Base-by-base conservation (phyloP, 2,113 vertebrate genomes). In the Anarhynchus alexandrinus region DNA sequence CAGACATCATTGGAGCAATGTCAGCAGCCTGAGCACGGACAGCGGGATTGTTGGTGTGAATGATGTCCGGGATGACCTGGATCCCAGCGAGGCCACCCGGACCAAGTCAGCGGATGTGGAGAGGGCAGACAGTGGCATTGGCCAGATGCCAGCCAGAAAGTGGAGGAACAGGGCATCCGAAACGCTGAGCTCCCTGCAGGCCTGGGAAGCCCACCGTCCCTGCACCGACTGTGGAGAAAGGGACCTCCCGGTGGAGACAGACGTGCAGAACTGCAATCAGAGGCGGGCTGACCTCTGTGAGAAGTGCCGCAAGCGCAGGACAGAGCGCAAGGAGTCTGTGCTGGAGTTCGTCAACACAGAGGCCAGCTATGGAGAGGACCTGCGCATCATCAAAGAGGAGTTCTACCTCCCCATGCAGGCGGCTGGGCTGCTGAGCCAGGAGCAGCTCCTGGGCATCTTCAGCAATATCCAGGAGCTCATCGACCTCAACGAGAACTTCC, bases 331-430 rank as follows among this genome's bases (percentile, higher is more conserved):
- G 77, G 99, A 99, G 87, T 98, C 99, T 65, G 98, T 99, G 88
- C 93, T 99, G 97, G 99, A 99, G 97, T 99, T 99, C 55, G 98
- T 99, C 82, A 99, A 99, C 94, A 99, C 99, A 0, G 99, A 99
- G 97, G 98, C 98, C 30, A 99, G 99, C 96, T 99, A 99, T 3
- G 98, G 99, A 27, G 99, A 99, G 88, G 98, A 99, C 97, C 98
- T 99, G 80, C 97, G 98, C 26, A 99, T 99, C 96, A 99, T 99
- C 90, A 98, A 98, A 87, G 98, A 99, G 98, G 99, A 99, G 84
- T 99, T 99, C 88, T 99, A 99, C 95, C 97, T 98, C 76, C 99
- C 98, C 72, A 99, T 99, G 98, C 98, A 99, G 98, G 98, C 98
- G 0, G 99, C 99, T 15, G 98, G 98, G 12, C 98, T 99, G 85